Evolutionary conservation across 2,888 invertebrate genomes (phyloP).

Genomic region (Chirona hameri): DNA sequence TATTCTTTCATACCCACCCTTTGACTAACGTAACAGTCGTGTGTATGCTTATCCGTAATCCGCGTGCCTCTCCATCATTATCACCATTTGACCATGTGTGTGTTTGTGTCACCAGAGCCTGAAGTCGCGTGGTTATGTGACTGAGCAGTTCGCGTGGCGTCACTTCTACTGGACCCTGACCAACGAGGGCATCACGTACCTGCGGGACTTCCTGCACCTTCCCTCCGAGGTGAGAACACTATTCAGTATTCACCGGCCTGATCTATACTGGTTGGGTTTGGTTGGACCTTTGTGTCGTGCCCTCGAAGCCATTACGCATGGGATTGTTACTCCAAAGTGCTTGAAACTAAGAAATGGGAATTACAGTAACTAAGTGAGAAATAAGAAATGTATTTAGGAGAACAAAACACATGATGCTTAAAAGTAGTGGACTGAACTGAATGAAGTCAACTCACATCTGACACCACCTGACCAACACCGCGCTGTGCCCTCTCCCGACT

Average conservation of each 20-base stretch:
- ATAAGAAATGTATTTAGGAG: too few relatives aligned
- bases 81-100: neutral
- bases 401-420: constrained; percentile 9
- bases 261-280: too few relatives aligned
- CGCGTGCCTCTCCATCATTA: too few relatives aligned
- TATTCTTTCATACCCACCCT: too few relatives aligned
- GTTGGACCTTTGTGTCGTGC: too few relatives aligned
- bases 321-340: too few relatives aligned
- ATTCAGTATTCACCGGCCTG: too few relatives aligned
- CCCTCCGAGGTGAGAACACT: constrained; percentile 68
- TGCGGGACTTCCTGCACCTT: constrained; percentile 90
- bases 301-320: too few relatives aligned
- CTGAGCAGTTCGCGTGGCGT: constrained; percentile 99
- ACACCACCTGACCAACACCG: neutral
- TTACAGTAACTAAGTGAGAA: too few relatives aligned
- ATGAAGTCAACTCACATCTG: neutral
- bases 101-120: constrained; percentile 48
- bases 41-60: too few relatives aligned
- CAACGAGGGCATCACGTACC: constrained; percentile 95
- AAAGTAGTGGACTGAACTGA: constrained; percentile 12
- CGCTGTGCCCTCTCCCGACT: neutral
- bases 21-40: too few relatives aligned
- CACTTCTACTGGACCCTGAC: constrained; percentile 99
- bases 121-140: constrained; percentile 95
- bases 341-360: too few relatives aligned